Base-by-base conservation (phyloP, 2,113 vertebrate species). In the Platysternon megacephalum region DNA sequence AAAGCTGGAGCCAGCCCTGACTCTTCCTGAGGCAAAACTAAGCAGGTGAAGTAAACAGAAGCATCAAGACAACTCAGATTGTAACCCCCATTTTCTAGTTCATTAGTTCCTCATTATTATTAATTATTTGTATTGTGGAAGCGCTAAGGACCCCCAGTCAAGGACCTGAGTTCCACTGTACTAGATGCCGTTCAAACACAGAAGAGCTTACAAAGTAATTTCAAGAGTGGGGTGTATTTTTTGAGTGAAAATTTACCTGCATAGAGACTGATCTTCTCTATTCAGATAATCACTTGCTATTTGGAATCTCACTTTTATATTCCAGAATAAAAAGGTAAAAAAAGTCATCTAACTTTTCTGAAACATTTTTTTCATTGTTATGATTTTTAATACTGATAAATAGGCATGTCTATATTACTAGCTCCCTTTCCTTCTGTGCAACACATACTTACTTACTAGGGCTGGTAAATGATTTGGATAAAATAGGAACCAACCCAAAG, bases 401-500 rank as follows among this genome's bases (percentile, higher is more conserved):
- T 1, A 35, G 17, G 11, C 68, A n/a, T n/a, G 10, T 13, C 28
- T 35, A 84, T 44, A 3, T 85, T 94, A 72, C 14, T 12, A 4
- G 79, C 11, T 87, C 6, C 88, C 86, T 90, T 93, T 5, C 55
- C 74, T 55, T 26, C 92, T 93, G 17, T 19, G 19, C 0, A 5
- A 87, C 1, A 84, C 3, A 26, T 28, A 85, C 1, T 5, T 42
- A 49, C 87, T 32, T 48, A 2, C 2, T 39, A 90, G 21, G 13
- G 51, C 14, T 86, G 29, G 5, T 42, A 1, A 65, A 81, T 49
- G 7, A 21, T 49, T 83, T 83, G 39, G 81, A 65, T 22, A 95
- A 89, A 94, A 76, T 49, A 16, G 8, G 22, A 95, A 88, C 90
- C 2, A 76, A 76, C 78, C 90, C 6, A n/a, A 95, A 95, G 44